phyloP scores from a whole-genome alignment of 2,888 invertebrate genomes.

The Heliconius aoede region DNA sequence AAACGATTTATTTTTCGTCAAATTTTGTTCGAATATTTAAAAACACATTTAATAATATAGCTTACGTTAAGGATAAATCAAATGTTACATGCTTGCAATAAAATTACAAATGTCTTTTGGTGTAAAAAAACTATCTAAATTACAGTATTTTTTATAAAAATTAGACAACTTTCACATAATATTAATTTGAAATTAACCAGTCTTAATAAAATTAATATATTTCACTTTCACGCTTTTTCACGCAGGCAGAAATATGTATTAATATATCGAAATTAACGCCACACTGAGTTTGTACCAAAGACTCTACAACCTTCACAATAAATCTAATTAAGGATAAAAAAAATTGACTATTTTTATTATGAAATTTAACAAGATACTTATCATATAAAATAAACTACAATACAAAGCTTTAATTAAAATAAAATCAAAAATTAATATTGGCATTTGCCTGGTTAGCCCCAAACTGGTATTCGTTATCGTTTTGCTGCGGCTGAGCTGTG shows the following conservation, averaged over 20 bases:
- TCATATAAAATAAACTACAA: neutral
- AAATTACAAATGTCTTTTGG: too few relatives aligned
- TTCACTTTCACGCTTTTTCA: too few relatives aligned
- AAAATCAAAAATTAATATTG: slow-evolving; percentile 63
- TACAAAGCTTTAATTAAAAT: neutral
- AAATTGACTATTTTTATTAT: too few relatives aligned
- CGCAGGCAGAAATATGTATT: neutral
- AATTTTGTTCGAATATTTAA: too few relatives aligned
- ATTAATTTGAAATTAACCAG: neutral
- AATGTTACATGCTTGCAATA: too few relatives aligned
- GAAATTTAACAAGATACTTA: too few relatives aligned
- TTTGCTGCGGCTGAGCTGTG: slow-evolving; percentile 60
- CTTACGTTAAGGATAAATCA: too few relatives aligned
- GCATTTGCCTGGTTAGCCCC: slow-evolving; percentile 53
- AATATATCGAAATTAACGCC: neutral
- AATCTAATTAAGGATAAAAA: neutral
- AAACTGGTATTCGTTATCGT: slow-evolving; percentile 67
- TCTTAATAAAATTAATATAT: neutral
- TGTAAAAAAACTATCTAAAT: too few relatives aligned
- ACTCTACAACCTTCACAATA: neutral
- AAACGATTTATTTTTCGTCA: too few relatives aligned
- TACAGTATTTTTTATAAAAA: too few relatives aligned
- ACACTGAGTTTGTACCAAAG: too few relatives aligned
- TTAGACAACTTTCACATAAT: neutral
- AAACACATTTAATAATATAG: too few relatives aligned